Evolutionary conservation across 1,140 invertebrate genomes (phyloP), one percentile per base, ranked within the genome.

Genomic region (Apis mellifera): DNA sequence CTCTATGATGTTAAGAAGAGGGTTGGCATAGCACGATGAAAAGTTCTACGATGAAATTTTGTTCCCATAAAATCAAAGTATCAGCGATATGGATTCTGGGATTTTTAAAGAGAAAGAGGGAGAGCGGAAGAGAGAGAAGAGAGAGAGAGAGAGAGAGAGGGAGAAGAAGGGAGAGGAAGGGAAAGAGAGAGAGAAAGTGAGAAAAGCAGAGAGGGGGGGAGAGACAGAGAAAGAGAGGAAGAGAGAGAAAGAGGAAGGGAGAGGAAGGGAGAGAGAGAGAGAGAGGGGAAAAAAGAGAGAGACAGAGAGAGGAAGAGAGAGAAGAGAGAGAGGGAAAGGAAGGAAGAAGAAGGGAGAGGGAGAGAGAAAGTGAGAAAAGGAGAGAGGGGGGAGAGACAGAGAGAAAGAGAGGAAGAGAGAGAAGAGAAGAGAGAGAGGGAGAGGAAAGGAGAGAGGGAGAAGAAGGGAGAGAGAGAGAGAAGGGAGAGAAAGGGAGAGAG

Each of bases 11-110:
- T 8, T 52, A 32, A 32, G 17, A 26, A 21, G 21, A 26, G 32
- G 17, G 5, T 55, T 72, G 23, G 19, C 70, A 55, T 1, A 52
- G 13, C 21, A 21, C 12, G 13, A 26, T 1, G 26, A 19, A 60
- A 60, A 74, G 2, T 74, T 60, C 32, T 2, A 13, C 3, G 32
- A 5, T 8, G 19, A 15, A 48, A 74, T 23, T 60, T 60, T 3
- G 32, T 48, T 2, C 8, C 19, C 13, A 9, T 26, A 19, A 15
- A 17, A 7, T 55, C 60, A 5, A 8, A 2, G n/a, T n/a, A 62
- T 21, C 72, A 60, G 57, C 2, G 32, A 75, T 62, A 62, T 60
- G 23, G 73, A 66, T 77, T 55, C 75, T 19, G 21, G 62, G 75
- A 77, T 77, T 77, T 66, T 77, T 66, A 13, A 12, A 66, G 26